Base-by-base conservation (phyloP, 1,140 invertebrate species). In the Drosophila leontia region DNA sequence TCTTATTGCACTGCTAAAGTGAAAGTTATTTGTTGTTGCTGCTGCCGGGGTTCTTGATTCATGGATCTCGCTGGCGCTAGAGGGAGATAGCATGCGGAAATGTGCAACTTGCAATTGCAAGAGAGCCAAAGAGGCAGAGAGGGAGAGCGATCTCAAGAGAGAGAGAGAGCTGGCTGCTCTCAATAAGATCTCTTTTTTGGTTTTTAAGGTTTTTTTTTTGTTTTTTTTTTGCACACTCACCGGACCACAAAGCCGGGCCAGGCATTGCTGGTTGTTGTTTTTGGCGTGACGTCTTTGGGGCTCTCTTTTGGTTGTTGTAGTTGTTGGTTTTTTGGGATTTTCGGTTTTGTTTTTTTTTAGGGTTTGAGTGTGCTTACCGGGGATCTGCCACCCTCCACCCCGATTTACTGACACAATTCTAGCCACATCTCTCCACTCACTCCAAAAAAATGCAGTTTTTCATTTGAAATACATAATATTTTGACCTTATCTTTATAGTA, bases 211-310 rank as follows among this genome's bases (percentile, higher is more conserved):
- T 26, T 29, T 34, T 26, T 23, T 47, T 7, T 34, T 26, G 13
- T 47, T 7, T 47, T 3, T 12, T 37, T 58, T 51, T 70, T 47
- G 34, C 23, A 59, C 91, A 92, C 91, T 91, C 86, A 92, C 91
- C 91, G 75, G 91, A 92, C 91, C 91, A 92, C 87, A 92, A 83
- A 75, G 91, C 91, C 78, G 91, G 91, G 82, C 91, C 91, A 84
- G 91, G 91, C 91, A 92, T 92, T 71, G 69, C 62, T 82, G 80
- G 61, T 78, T 51, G 62, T 68, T 62, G 32, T 88, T 65, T 58
- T 79, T 78, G 71, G 55, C 50, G 42, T 55, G 68, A 62, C 80
- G 62, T 67, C 65, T 41, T 61, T 79, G 61, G 64, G 19, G 29
- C 64, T 53, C 23, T 64, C 53, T 26, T 39, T 56, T 11, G 11